Percentiles rank a stretch among this genome's conserved stretches.
phyloP scores from a whole-genome alignment of 2,797 vertebrate species.

The Onychomys arenicola region DNA sequence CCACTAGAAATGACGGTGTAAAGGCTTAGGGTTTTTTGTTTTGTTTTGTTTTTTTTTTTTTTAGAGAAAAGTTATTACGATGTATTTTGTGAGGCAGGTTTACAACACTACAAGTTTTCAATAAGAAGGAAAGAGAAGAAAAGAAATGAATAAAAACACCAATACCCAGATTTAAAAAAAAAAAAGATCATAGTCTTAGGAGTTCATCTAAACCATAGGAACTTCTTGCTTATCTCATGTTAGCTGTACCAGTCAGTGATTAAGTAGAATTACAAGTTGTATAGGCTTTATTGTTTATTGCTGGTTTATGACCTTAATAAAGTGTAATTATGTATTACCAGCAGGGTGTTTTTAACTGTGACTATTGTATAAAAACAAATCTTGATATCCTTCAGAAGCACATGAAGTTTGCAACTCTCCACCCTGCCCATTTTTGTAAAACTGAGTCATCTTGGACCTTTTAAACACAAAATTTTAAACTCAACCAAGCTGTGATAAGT shows the following conservation, averaged over 20 bases:
- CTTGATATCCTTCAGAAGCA: conserved; percentile 96
- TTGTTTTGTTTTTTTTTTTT: conserved; percentile 83
- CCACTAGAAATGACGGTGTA: conserved; percentile 89
- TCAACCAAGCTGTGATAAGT: conserved; percentile 98
- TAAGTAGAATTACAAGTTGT: conserved; percentile 97
- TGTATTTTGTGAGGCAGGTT: conserved; percentile 93
- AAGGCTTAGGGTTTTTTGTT: conserved; percentile 89
- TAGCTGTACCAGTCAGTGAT: conserved; percentile 97
- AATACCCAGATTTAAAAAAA: conserved; percentile 91
- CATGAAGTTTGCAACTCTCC: conserved; percentile 97
- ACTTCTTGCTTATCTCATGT: conserved; percentile 97
- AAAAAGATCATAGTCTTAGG: conserved; percentile 92
- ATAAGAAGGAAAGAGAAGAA: conserved; percentile 90
- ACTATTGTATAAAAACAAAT: conserved; percentile 99
- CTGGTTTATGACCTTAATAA: conserved; percentile 98
- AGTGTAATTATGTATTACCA: conserved; percentile 99
- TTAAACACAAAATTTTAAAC: conserved; percentile 94
- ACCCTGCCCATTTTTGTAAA: conserved; percentile 97
- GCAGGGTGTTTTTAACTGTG: conserved; percentile 99
- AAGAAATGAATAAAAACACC: conserved; percentile 84
- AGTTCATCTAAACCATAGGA: conserved; percentile 96
- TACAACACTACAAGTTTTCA: conserved; percentile 96
- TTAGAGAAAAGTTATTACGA: conserved; percentile 92
- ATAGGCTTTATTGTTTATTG: conserved; percentile 99
- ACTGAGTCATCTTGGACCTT: conserved; percentile 95